phyloP scores from a whole-genome alignment of 2,888 invertebrate species.

The Hermaeophaga mercurialis region DNA sequence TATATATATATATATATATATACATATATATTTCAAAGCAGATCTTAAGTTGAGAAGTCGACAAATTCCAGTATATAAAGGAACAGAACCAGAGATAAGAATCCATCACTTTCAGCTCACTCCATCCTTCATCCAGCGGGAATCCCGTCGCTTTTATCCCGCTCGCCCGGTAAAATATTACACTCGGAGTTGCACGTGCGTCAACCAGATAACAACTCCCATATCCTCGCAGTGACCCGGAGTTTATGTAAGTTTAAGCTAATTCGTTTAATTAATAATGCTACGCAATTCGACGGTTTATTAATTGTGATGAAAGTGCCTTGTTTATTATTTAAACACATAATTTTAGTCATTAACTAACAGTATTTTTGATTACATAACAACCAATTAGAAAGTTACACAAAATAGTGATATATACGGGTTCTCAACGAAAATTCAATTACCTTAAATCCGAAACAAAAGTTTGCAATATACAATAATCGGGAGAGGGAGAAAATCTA shows the following conservation, averaged over 20 bases:
- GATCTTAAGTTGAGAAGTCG: slow-evolving; percentile 33
- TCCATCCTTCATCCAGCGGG: slow-evolving; percentile 42
- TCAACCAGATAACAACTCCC: slow-evolving; percentile 32
- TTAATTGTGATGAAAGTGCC: neutral
- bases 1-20: no score
- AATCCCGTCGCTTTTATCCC: slow-evolving; percentile 18
- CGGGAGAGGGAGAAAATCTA: no score
- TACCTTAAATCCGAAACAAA: no score
- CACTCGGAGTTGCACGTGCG: slow-evolving; percentile 30
- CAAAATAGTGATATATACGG: no score
- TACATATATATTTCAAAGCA: slow-evolving; percentile 16
- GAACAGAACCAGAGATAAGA: slow-evolving; percentile 38
- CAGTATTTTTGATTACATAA: no score
- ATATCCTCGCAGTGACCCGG: slow-evolving; percentile 32
- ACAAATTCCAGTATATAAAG: slow-evolving; percentile 44
- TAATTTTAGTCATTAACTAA: no score
- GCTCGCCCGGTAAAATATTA: slow-evolving; percentile 36
- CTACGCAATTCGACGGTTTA: neutral
- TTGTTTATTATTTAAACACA: no score
- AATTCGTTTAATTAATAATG: slow-evolving; percentile 7
- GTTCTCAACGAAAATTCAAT: no score
- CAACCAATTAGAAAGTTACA: no score
- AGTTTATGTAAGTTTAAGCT: slow-evolving; percentile 11
- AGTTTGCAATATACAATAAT: no score
- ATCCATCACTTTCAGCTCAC: slow-evolving; percentile 43